These are phyloP conservation scores for Rambutsinella grinnellia DNA, from an alignment of 2,888 invertebrate genomes.

Conservation along the genomic window DNA sequence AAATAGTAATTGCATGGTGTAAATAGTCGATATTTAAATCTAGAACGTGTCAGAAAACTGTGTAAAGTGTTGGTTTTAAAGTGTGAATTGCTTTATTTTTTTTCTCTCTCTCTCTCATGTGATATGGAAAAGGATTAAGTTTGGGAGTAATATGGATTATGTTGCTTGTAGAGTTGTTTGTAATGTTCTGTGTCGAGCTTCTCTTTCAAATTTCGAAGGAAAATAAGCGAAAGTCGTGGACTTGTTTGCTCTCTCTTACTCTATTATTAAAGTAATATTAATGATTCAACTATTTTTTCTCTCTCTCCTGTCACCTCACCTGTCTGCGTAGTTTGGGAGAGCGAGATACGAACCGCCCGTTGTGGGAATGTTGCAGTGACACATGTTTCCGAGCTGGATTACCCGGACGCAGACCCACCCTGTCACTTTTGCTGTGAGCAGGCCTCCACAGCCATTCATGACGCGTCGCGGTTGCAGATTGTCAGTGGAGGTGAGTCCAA, in stretches of 20 bases:
- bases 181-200: background rate
- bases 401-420: conserved; percentile 68
- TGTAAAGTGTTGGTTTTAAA: background rate
- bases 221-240: too few relatives aligned
- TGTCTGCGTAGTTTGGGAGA: conserved; percentile 62
- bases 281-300: background rate
- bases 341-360: conserved; percentile 64
- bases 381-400: conserved; percentile 68
- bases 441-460: conserved; percentile 68
- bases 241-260: background rate
- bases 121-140: background rate
- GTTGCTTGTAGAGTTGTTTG: background rate
- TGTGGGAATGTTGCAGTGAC: conserved; percentile 67
- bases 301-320: background rate
- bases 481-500: conserved; percentile 68
- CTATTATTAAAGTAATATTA: background rate
- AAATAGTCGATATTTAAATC: background rate
- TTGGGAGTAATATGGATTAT: background rate
- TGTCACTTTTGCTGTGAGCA: conserved; percentile 69
- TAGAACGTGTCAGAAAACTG: background rate
- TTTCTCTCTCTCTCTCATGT: background rate
- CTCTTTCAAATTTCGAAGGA: background rate
- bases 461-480: conserved; percentile 68
- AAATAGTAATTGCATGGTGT: background rate
- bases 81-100: background rate